Evolutionary conservation across 2,797 vertebrate genomes (phyloP).

Genomic region (Spatula clypeata): DNA sequence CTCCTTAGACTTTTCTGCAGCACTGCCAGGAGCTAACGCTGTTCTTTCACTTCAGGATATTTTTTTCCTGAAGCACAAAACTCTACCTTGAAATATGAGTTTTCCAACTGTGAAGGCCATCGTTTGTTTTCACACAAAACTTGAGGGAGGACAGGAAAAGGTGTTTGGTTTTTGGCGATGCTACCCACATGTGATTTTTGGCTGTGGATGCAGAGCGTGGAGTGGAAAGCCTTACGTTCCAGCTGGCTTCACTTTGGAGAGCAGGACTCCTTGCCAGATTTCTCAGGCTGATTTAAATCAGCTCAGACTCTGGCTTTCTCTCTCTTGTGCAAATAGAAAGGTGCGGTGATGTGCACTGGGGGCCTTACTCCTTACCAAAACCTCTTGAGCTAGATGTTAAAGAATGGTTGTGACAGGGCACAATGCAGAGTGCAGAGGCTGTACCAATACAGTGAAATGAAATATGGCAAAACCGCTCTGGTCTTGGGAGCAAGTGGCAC

Average conservation of each 20-base stretch:
- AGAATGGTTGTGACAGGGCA: background rate
- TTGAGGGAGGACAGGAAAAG: conserved; percentile 48
- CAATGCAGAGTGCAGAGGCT: background rate
- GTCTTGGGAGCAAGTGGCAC: background rate
- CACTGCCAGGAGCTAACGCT: background rate
- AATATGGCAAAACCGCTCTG: background rate
- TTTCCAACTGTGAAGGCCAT: background rate
- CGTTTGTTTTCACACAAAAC: conserved; percentile 48
- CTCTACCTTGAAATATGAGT: conserved; percentile 37
- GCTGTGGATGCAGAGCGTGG: background rate
- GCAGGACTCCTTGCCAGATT: conserved; percentile 19
- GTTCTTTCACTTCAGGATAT: conserved; percentile 30
- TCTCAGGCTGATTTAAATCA: conserved; percentile 48
- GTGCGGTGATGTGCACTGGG: background rate
- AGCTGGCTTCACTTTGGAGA: conserved; percentile 45
- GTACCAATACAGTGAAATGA: background rate
- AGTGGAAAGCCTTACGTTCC: conserved; percentile 33
- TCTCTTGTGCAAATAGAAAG: background rate
- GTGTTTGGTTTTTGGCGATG: conserved; percentile 26
- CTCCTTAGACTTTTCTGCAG: background rate
- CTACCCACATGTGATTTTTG: conserved; percentile 59
- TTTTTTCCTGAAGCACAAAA: conserved; percentile 36
- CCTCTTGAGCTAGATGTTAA: background rate
- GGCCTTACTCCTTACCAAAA: background rate
- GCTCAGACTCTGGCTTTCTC: background rate